Evolutionary conservation across 2,113 vertebrate species (phyloP).

Genomic region (Nannobrachium achirus): DNA sequence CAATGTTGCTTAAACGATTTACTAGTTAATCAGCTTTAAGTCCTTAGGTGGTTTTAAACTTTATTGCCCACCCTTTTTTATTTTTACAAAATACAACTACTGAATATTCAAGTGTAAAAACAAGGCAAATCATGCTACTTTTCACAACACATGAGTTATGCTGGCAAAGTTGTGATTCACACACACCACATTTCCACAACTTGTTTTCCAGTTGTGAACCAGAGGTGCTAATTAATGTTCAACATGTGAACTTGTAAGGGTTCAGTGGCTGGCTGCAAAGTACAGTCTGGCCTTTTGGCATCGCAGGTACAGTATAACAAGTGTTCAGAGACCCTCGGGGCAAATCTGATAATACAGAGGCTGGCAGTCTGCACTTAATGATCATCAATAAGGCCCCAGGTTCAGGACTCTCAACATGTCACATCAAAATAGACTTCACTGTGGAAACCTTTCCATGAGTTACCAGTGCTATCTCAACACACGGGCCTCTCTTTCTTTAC

Average conservation of each 20-base stretch:
- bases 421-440: constrained; percentile 2
- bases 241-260: constrained; percentile 22
- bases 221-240: constrained; percentile 49
- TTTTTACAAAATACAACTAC: not conserved
- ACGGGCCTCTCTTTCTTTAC: constrained; percentile 3
- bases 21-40: not conserved
- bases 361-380: constrained; percentile 24
- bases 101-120: constrained; percentile 20
- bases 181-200: constrained; percentile 45
- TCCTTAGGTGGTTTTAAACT: not conserved
- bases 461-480: constrained; percentile 1
- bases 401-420: constrained; percentile 35
- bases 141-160: constrained; percentile 23
- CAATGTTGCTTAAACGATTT: not conserved
- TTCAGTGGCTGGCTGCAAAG: constrained; percentile 17
- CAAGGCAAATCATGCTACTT: constrained; percentile 16
- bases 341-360: constrained; percentile 30
- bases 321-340: constrained; percentile 1
- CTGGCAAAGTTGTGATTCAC: constrained; percentile 36
- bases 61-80: not conserved
- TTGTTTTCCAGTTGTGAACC: constrained; percentile 52
- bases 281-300: not conserved
- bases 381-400: constrained; percentile 47
- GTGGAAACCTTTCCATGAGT: constrained; percentile 1
- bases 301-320: constrained; percentile 20